Percentiles rank a stretch among this genome's conserved stretches.
Conservation (phyloP, 1,140 invertebrate genomes). For the Brachionus asplanchnoidis region DNA sequence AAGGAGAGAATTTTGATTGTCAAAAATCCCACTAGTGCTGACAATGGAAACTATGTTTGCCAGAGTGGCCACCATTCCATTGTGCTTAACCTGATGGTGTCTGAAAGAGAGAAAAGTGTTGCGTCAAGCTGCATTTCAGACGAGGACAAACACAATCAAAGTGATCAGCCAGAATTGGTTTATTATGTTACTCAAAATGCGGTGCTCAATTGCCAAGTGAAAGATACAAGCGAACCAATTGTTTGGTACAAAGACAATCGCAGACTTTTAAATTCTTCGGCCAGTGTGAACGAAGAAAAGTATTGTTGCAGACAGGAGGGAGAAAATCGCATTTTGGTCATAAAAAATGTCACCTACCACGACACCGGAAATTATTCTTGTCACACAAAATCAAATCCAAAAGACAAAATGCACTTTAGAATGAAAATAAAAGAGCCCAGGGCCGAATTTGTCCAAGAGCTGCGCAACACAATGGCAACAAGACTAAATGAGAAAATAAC, state of each 20-base stretch:
- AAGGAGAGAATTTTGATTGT: not conserved
- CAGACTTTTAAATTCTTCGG: not conserved
- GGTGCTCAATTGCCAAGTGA: not conserved
- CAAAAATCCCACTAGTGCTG: not conserved
- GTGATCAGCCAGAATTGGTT: not conserved
- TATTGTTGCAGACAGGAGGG: constrained; percentile 7
- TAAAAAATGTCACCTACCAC: not conserved
- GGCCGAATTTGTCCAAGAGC: constrained; percentile 26
- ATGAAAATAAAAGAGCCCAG: constrained; percentile 20
- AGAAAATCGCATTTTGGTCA: not conserved
- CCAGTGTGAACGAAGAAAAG: constrained; percentile 1
- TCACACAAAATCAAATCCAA: constrained; percentile 1
- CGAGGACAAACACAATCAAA: not conserved
- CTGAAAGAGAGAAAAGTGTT: not conserved
- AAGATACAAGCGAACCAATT: not conserved
- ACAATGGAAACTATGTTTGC: constrained; percentile 32
- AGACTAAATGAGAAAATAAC: not conserved
- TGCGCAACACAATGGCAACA: not conserved
- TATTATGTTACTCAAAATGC: constrained; percentile 29
- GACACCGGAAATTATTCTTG: not conserved
- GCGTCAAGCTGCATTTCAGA: not conserved
- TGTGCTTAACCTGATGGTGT: not conserved
- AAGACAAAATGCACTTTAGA: not conserved
- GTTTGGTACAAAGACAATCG: constrained; percentile 36
- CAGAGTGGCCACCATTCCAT: not conserved